phyloP scores from a whole-genome alignment of 2,888 invertebrate genomes.

The Opisthograptis luteolata region DNA sequence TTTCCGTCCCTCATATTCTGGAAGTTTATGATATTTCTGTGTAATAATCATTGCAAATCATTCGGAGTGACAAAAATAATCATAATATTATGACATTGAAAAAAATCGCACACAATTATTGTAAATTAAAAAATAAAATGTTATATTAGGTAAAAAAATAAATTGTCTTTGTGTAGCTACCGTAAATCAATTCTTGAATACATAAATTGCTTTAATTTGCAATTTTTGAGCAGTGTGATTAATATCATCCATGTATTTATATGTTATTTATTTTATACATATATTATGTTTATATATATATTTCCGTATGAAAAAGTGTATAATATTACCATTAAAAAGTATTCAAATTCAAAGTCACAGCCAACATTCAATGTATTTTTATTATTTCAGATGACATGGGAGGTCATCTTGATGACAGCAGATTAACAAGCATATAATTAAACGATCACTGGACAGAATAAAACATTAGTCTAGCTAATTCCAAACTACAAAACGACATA shows the following conservation, averaged over 20 bases:
- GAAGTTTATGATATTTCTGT: constrained; percentile 9
- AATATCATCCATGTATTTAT: constrained; percentile 1
- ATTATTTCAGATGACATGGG: too few relatives aligned
- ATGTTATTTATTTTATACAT: too few relatives aligned
- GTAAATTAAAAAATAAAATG: constrained; percentile 17
- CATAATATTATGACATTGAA: background rate
- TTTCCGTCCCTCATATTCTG: constrained; percentile 46
- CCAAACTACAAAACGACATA: too few relatives aligned
- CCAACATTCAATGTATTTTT: too few relatives aligned
- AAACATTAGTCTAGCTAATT: too few relatives aligned
- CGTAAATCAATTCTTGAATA: constrained; percentile 15
- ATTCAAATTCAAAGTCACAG: too few relatives aligned
- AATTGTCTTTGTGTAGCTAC: constrained; percentile 19
- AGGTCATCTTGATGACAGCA: too few relatives aligned
- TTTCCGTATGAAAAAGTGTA: constrained; percentile 11
- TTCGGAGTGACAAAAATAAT: background rate
- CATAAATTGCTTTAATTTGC: background rate
- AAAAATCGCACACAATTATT: constrained; percentile 10
- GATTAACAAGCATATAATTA: too few relatives aligned
- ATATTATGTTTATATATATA: constrained; percentile 9
- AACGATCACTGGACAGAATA: too few relatives aligned
- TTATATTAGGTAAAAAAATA: background rate
- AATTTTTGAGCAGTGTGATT: constrained; percentile 10
- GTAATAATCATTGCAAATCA: background rate
- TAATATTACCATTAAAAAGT: constrained; percentile 8